These are phyloP conservation scores for Furcifer pardalis DNA, from an alignment of 2,797 vertebrate genomes.

Conservation along the genomic window DNA sequence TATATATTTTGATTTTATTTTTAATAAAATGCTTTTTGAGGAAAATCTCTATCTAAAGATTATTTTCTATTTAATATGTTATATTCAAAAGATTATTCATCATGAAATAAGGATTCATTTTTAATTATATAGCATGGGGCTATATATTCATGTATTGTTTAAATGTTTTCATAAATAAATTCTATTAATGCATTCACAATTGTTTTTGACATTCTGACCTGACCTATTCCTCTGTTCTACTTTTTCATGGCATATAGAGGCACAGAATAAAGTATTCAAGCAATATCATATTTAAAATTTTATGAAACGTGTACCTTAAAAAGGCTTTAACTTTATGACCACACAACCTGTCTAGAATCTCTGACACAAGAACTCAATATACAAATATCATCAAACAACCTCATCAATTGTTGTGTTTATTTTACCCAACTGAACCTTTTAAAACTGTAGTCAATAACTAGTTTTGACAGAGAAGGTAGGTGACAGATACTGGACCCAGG, in stretches of 20 bases:
- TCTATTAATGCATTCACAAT: no score
- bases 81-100: no score
- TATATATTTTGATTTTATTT: background rate
- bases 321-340: background rate
- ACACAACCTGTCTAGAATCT: background rate
- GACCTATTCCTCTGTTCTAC: background rate
- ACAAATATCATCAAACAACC: background rate
- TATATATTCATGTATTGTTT: no score
- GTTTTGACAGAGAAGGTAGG: background rate
- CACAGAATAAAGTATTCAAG: background rate
- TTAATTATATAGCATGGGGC: no score
- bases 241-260: background rate
- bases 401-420: background rate
- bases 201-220: background rate
- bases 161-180: no score
- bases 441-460: no score
- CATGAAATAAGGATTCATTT: no score
- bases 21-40: no score
- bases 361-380: background rate
- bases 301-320: background rate
- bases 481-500: background rate
- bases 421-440: no score
- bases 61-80: no score
- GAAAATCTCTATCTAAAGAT: no score
- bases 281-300: background rate